These are phyloP conservation scores for Cataglyphis altisquamis DNA, from an alignment of 2,888 invertebrate species.

Conservation along the genomic window DNA sequence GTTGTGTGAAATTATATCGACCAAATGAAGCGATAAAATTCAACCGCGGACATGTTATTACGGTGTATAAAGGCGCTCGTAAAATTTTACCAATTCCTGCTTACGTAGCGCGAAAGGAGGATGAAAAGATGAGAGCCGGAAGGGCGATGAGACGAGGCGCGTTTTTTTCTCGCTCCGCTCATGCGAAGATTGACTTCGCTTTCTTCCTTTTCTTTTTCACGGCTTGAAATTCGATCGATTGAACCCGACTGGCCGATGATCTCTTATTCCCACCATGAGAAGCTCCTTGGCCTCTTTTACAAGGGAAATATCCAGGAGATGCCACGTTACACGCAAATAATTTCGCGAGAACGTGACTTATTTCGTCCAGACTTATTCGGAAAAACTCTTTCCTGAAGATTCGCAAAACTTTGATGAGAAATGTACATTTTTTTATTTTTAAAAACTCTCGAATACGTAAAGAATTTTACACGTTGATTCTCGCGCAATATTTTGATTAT, in stretches of 20 bases:
- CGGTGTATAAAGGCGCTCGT: conserved; percentile 79
- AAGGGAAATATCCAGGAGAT: conserved; percentile 14
- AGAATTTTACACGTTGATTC: too few species aligned
- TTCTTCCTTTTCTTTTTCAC: conserved; percentile 18
- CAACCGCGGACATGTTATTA: conserved; percentile 77
- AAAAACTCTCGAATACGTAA: neutral
- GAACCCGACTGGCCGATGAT: conserved; percentile 13
- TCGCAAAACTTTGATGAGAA: too few species aligned
- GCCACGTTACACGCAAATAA: conserved; percentile 12
- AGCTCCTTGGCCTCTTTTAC: conserved; percentile 33
- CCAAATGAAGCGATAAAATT: conserved; percentile 80
- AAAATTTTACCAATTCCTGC: conserved; percentile 70
- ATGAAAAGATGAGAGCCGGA: conserved; percentile 10
- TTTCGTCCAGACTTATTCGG: neutral
- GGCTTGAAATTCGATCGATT: conserved; percentile 47
- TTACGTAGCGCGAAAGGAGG: neutral
- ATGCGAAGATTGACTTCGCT: conserved; percentile 34
- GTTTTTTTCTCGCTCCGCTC: neutral
- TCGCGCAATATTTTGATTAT: too few species aligned
- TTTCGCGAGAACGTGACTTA: conserved; percentile 9
- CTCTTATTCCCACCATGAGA: conserved; percentile 18
- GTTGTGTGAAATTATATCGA: conserved; percentile 71
- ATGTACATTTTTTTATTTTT: neutral
- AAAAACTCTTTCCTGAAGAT: neutral
- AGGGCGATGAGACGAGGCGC: neutral